phyloP scores from a whole-genome alignment of 2,888 invertebrate species.

The Zele albiditarsus region DNA sequence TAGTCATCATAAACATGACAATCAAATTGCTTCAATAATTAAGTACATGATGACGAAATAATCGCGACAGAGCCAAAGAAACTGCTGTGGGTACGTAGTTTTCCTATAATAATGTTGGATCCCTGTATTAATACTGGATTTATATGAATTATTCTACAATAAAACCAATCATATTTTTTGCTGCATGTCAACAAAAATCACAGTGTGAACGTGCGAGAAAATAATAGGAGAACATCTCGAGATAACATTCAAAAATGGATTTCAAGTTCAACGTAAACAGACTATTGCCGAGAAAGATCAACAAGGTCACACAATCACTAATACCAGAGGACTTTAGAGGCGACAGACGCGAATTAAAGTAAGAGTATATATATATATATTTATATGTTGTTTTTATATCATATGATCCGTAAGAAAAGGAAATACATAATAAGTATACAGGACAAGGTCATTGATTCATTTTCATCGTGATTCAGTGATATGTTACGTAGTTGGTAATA shows the following conservation, averaged over 20 bases:
- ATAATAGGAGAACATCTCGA: neutral
- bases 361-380: constrained; percentile 50
- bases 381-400: neutral
- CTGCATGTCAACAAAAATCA: neutral
- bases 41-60: too few species aligned
- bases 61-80: too few species aligned
- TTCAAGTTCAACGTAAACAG: constrained; percentile 70
- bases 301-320: constrained; percentile 69
- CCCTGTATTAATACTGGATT: too few species aligned
- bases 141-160: too few species aligned
- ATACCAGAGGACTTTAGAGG: constrained; percentile 68
- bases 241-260: constrained; percentile 60
- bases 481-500: constrained; percentile 9
- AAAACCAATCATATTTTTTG: too few species aligned
- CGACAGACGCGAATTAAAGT: constrained; percentile 68
- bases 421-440: neutral
- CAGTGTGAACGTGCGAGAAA: neutral
- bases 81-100: too few species aligned
- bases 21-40: too few species aligned
- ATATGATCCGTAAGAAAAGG: neutral
- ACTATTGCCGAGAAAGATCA: constrained; percentile 68
- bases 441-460: constrained; percentile 29
- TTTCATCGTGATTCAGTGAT: constrained; percentile 10
- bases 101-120: too few species aligned
- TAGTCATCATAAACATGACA: too few species aligned